These are phyloP conservation scores for Oncorhynchus masou DNA, from an alignment of 2,113 vertebrate species.

Conservation along the genomic window DNA sequence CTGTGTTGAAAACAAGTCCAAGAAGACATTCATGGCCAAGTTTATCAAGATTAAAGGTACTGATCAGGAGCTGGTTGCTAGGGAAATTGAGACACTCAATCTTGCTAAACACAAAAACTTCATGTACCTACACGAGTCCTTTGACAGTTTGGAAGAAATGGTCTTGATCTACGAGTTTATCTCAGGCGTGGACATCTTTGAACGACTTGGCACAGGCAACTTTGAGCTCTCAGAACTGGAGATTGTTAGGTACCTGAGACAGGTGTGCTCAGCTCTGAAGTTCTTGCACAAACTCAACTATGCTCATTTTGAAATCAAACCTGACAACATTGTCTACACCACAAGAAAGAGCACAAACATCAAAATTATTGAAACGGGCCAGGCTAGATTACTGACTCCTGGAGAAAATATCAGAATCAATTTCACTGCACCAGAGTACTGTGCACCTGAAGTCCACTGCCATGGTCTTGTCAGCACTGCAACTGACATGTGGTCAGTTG, in stretches of 20 bases:
- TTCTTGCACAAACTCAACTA: conserved; percentile 89
- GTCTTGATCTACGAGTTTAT: conserved; percentile 97
- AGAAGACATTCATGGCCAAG: conserved; percentile 96
- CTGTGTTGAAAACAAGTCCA: conserved; percentile 88
- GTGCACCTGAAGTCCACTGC: conserved; percentile 91
- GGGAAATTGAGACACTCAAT: conserved; percentile 95
- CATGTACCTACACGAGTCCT: conserved; percentile 91
- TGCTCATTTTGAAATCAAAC: conserved; percentile 92
- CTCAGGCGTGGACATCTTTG: conserved; percentile 95
- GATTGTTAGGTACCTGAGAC: conserved; percentile 88
- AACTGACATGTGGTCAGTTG: conserved; percentile 98
- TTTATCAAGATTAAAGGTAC: conserved; percentile 96
- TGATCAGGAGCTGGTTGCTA: conserved; percentile 92
- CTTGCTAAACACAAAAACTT: conserved; percentile 87
- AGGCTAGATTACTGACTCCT: conserved; percentile 88
- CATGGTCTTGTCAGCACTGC: conserved; percentile 89
- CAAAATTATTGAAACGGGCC: conserved; percentile 97
- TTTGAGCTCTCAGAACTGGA: conserved; percentile 96
- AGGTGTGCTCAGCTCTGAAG: conserved; percentile 87
- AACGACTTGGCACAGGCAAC: conserved; percentile 86
- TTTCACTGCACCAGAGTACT: conserved; percentile 93
- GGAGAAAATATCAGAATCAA: conserved; percentile 93
- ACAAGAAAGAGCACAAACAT: conserved; percentile 86
- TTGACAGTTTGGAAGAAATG: conserved; percentile 97
- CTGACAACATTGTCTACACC: conserved; percentile 94